These are phyloP conservation scores for Chiridota heheva DNA, from an alignment of 35 echinoderm and acorn worm species.

Conservation along the genomic window DNA sequence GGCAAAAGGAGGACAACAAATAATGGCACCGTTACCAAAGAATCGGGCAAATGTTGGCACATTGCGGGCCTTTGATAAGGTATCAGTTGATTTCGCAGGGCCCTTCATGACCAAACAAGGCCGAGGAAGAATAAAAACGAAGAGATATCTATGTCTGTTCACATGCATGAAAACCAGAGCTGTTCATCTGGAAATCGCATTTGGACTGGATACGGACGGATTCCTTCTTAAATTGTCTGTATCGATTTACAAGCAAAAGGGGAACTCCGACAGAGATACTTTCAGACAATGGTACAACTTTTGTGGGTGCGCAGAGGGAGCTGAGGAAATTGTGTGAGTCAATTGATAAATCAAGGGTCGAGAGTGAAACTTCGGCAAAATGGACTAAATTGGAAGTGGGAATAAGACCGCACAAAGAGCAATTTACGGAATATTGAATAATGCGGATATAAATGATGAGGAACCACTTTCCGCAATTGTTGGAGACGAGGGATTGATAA, in stretches of 20 bases:
- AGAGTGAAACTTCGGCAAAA: too few relatives aligned
- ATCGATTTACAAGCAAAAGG: slow-evolving; percentile 23
- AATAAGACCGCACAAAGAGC: slow-evolving; percentile 15
- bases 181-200: slow-evolving; percentile 39
- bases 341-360: too few relatives aligned
- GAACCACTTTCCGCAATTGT: neutral
- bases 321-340: too few relatives aligned
- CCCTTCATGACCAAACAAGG: slow-evolving; percentile 25
- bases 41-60: neutral
- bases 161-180: slow-evolving; percentile 27
- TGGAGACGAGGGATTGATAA: too few relatives aligned
- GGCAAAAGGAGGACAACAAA: neutral
- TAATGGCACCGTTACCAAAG: slow-evolving; percentile 24
- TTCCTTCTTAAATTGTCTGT: slow-evolving; percentile 18
- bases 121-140: neutral
- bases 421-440: neutral
- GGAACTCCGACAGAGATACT: slow-evolving; percentile 7
- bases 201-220: slow-evolving; percentile 24
- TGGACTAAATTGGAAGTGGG: neutral
- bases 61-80: slow-evolving; percentile 12
- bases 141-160: slow-evolving; percentile 33
- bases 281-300: slow-evolving; percentile 39
- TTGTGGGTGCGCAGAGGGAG: slow-evolving; percentile 20
- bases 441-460: slow-evolving; percentile 12
- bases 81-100: slow-evolving; percentile 27